Percentiles rank a stretch among this genome's conserved stretches.
phyloP scores from a whole-genome alignment of 1,140 invertebrate genomes.

The Archivesica marissinica region DNA sequence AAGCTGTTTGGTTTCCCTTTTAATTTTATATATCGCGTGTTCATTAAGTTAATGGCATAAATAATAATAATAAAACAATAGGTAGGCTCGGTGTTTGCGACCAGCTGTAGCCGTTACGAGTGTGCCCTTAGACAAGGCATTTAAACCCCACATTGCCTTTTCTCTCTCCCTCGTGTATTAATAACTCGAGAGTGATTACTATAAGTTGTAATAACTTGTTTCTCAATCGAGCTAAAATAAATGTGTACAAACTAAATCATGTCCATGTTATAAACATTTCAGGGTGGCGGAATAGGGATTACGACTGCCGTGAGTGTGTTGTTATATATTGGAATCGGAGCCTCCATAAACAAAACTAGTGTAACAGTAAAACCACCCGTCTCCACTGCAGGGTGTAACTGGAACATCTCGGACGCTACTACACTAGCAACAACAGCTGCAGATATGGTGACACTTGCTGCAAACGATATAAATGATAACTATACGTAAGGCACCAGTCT shows the following conservation, averaged over 20 bases:
- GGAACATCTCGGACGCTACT: not conserved
- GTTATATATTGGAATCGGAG: conserved; percentile 92
- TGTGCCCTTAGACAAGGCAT: too few relatives aligned
- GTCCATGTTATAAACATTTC: conserved; percentile 3
- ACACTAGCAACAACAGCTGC: not conserved
- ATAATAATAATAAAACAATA: too few relatives aligned
- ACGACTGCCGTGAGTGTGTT: conserved; percentile 87
- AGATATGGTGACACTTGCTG: not conserved
- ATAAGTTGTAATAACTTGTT: too few relatives aligned
- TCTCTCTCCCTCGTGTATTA: too few relatives aligned
- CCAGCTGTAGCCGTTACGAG: too few relatives aligned
- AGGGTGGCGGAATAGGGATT: conserved; percentile 46
- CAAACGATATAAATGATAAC: conserved; percentile 24
- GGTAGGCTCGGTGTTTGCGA: too few relatives aligned
- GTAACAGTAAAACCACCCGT: conserved; percentile 82
- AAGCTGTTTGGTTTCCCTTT: not conserved
- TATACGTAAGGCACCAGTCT: conserved; percentile 21
- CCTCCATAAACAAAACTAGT: conserved; percentile 90
- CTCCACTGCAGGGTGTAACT: conserved; percentile 76
- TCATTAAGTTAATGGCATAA: too few relatives aligned
- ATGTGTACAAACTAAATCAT: too few relatives aligned
- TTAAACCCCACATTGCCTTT: too few relatives aligned
- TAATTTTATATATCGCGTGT: too few relatives aligned
- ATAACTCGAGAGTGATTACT: too few relatives aligned
- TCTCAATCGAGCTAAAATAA: too few relatives aligned